Percentiles rank a stretch among this genome's conserved stretches.
Evolutionary conservation across 2,888 invertebrate genomes (phyloP).

Genomic region (Petrophora chlorosata): DNA sequence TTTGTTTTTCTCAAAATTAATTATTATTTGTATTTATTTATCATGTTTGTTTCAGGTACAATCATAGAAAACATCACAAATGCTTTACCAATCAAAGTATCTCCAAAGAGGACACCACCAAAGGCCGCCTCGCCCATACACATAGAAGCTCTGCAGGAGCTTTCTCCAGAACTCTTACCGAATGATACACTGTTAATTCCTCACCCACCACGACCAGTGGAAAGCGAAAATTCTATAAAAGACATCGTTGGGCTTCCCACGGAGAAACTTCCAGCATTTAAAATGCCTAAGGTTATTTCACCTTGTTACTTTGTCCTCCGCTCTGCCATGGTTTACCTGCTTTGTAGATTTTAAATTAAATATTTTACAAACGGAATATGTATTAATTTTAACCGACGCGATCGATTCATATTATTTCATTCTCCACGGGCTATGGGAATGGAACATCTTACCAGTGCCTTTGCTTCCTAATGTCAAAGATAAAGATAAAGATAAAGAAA

Average conservation of each 20-base stretch:
- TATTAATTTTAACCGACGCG: no score
- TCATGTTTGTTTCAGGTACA: conserved; percentile 52
- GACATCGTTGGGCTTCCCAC: conserved; percentile 29
- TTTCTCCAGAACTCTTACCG: conserved; percentile 65
- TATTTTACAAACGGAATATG: no score
- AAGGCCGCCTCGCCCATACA: conserved; percentile 56
- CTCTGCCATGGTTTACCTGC: no score
- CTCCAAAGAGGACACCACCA: conserved; percentile 52
- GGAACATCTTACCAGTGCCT: no score
- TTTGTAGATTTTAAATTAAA: no score
- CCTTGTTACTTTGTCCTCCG: neutral
- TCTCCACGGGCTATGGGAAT: no score
- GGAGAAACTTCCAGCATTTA: conserved; percentile 44
- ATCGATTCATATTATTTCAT: no score
- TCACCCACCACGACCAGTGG: conserved; percentile 9
- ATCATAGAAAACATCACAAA: conserved; percentile 70
- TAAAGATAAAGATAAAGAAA: no score
- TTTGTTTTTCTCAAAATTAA: no score
- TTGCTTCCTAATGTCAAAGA: no score
- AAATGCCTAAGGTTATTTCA: conserved; percentile 55
- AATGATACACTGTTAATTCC: conserved; percentile 53
- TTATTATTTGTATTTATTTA: no score
- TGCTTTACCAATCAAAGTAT: conserved; percentile 65
- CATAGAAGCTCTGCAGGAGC: conserved; percentile 60
- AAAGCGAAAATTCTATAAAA: conserved; percentile 15